Conservation (phyloP, 2,113 vertebrate species). For the Dipodomys stephensi region DNA sequence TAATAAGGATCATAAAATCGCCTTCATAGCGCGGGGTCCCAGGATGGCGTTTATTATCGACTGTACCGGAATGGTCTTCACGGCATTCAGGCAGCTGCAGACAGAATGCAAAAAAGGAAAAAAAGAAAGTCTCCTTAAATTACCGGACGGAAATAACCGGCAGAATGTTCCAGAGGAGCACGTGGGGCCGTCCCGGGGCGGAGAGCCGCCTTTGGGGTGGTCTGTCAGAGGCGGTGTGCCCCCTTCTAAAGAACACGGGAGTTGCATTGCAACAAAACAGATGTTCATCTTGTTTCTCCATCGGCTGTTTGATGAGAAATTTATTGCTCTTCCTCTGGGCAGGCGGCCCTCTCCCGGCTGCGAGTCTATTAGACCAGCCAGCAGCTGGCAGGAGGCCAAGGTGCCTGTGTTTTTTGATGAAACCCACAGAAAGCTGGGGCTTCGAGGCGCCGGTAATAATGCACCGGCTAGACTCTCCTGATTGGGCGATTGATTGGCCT, state of each 20-base stretch:
- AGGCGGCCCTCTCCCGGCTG: constrained; percentile 88
- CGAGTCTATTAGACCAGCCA: constrained; percentile 90
- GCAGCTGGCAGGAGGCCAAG: constrained; percentile 90
- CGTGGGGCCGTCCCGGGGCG: constrained; percentile 73
- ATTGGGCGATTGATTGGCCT: constrained; percentile 97
- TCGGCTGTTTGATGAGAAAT: constrained; percentile 93
- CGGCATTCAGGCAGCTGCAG: constrained; percentile 85
- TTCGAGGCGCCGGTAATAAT: constrained; percentile 95
- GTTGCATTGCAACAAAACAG: constrained; percentile 93
- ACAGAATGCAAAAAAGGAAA: constrained; percentile 82
- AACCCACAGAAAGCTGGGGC: constrained; percentile 88
- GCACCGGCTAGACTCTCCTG: constrained; percentile 94
- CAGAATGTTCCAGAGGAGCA: constrained; percentile 81
- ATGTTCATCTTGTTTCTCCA: constrained; percentile 93
- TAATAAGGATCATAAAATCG: constrained; percentile 92
- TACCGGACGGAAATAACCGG: constrained; percentile 89
- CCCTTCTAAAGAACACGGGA: constrained; percentile 87
- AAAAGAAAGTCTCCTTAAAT: constrained; percentile 87
- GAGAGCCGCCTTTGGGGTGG: constrained; percentile 87
- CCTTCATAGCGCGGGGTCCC: constrained; percentile 90
- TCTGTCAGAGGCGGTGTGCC: constrained; percentile 89
- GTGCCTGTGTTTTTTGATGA: constrained; percentile 90
- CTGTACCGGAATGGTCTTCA: constrained; percentile 86
- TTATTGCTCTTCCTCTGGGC: constrained; percentile 92
- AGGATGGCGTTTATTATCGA: constrained; percentile 92